A percentile compares a stretch with the other conserved stretches of the same genome.
Conservation (phyloP, 1,140 invertebrate species). For the Pygmarrhopalites habei region DNA sequence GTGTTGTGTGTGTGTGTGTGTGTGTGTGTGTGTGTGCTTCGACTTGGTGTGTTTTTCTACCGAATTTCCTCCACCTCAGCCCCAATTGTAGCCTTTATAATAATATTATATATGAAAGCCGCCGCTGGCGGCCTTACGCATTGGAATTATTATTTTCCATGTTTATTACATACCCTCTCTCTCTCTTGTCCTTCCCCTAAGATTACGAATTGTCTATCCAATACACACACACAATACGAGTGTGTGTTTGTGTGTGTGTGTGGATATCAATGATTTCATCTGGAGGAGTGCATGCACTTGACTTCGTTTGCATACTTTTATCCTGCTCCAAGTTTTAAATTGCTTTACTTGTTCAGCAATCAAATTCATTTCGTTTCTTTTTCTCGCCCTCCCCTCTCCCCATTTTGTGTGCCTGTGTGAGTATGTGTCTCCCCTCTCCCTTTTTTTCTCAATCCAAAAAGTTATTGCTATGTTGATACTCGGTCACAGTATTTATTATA, state of each 20-base stretch:
- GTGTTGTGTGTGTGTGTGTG: conserved; percentile 3
- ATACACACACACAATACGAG: too few relatives aligned
- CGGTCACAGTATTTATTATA: conserved; percentile 7
- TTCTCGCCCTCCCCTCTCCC: neutral
- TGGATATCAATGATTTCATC: conserved; percentile 1
- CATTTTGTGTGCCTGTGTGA: too few relatives aligned
- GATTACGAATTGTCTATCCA: neutral
- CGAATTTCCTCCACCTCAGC: conserved; percentile 3
- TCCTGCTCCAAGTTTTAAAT: neutral
- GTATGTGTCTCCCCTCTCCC: too few relatives aligned
- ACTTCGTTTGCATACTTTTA: conserved; percentile 5
- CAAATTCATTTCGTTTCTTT: conserved; percentile 4
- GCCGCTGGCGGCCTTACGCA: too few relatives aligned
- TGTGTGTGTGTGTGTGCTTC: neutral
- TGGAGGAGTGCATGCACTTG: neutral
- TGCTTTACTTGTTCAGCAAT: conserved; percentile 14
- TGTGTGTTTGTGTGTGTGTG: neutral
- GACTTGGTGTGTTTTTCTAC: conserved; percentile 9
- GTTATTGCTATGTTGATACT: conserved; percentile 1
- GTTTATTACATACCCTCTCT: too few relatives aligned
- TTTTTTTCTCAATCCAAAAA: too few relatives aligned
- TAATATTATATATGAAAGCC: too few relatives aligned
- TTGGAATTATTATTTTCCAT: too few relatives aligned
- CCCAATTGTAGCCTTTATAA: conserved; percentile 9
- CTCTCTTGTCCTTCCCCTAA: too few relatives aligned